Base-by-base conservation (phyloP, 2,888 invertebrate genomes). In the Orthosia gothica region DNA sequence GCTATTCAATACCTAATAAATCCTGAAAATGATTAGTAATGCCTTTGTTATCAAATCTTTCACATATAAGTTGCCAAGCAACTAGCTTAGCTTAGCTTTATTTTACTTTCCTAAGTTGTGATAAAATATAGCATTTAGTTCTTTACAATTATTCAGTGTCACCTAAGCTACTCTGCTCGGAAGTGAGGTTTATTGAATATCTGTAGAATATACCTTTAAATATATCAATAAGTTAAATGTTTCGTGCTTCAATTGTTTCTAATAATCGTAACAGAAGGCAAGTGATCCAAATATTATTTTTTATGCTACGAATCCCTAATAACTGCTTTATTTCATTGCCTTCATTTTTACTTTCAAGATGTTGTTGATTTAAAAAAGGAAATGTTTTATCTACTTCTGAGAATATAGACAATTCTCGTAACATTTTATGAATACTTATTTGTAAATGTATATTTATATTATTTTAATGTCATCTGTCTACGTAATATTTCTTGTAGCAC, bases 291-390 rank as follows among this genome's bases (percentile, higher is more conserved):
- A 64, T 4, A 40, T 67, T 47, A 50, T 82, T 76, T 47, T 82
- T 76, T 58, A 12, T 59, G 26, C 40, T 54, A 55, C n/a, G 70
- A 81, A 70, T 45, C 54, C 49, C 52, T 66, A 63, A 62, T 16
- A 57, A 32, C 55, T 75, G 50, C 32, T 79, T 47, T 4, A n/a
- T 20, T 64, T 59, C 26, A 26, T 50, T 64, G 13, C 15, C 55
- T 11, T 20, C 12, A 11, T 3, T 32, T n/a, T 26, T n/a, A 49
- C 49, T 64, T 65, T 49, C n/a, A 1, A 20, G 26, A 50, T 62
- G 57, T 69, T 54, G 13, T 69, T 55, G 15, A 55, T 76, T 70
- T 58, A 45, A 76, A 63, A 63, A 52, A 26, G n/a, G 54, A 69
- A 79, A 32, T 45, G 54, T 40, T 45, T 47, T 50, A 50, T 40